Evolutionary conservation across 2,113 vertebrate genomes (phyloP), one percentile per base, ranked within the genome.

Genomic region (Scomber colias): DNA sequence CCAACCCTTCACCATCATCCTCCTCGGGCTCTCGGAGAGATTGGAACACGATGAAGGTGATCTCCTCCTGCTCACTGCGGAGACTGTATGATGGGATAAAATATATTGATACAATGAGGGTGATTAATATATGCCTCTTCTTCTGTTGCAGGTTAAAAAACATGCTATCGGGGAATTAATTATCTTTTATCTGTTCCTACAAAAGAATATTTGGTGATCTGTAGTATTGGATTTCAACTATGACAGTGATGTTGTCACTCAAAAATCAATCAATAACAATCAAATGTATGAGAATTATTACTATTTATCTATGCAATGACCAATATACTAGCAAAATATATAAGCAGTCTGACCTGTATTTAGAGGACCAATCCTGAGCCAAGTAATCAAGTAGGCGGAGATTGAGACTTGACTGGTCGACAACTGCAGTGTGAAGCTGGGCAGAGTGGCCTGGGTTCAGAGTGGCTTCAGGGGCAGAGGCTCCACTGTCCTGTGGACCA

Each of bases 11-110:
- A 11, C 67, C 56, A 7, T 75, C 61, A 0, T 89, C 71, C 6
- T 94, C 94, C 11, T 96, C 79, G 56, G 95, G 60, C 49, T 94
- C 94, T 1, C 89, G 92, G 54, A 94, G 71, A 73, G 95, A 97
- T 68, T 83, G 92, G 87, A 99, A 98, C 2, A 90, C 96, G n/a
- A 95, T 95, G 88, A 99, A 99, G 92, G 92, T 93, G 93, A 99
- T 99, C 55, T 99, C 98, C 0, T 96, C 95, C 35, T 96, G 95
- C 63, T 95, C 93, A 77, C 92, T 94, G 64, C 77, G 92, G 79
- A 98, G 88, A 31, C 89, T 89, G 90, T 11, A 63, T 9, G 46
- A 78, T 1, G 71, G n/a, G 44, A 83, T 16, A 3, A 40, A 40
- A 40, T 40, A 40, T 40, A 35, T 35, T 35, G 31, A 6, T 35